A percentile compares a stretch with the other conserved stretches of the same genome.
Conservation (phyloP, 2,797 vertebrate species). For the Crenuchus spilurus region DNA sequence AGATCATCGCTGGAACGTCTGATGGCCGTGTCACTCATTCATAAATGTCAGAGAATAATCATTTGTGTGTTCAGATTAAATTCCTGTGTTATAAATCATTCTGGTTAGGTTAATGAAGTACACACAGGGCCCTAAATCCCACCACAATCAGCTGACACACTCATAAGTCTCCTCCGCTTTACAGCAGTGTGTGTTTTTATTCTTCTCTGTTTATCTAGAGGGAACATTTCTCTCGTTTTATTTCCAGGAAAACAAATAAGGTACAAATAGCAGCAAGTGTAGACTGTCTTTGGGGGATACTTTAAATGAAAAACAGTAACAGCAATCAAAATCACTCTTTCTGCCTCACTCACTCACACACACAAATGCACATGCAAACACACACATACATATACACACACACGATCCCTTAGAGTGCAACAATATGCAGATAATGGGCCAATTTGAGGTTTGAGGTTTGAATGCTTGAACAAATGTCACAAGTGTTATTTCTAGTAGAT, state of each 20-base stretch:
- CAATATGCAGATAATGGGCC: background rate
- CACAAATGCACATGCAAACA: background rate
- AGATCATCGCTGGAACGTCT: constrained; percentile 67
- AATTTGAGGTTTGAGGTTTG: background rate
- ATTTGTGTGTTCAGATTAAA: constrained; percentile 55
- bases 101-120: constrained; percentile 43
- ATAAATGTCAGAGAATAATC: constrained; percentile 62
- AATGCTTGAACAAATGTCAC: background rate
- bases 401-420: background rate
- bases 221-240: background rate
- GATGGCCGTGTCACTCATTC: constrained; percentile 42
- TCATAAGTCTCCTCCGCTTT: background rate
- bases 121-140: constrained; percentile 27
- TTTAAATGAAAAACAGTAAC: constrained; percentile 23
- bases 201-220: background rate
- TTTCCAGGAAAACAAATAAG: constrained; percentile 30
- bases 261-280: background rate
- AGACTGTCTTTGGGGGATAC: constrained; percentile 28
- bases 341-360: constrained; percentile 6
- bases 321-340: constrained; percentile 23
- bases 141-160: constrained; percentile 35
- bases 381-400: background rate
- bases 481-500: background rate
- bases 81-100: constrained; percentile 41
- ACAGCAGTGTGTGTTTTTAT: constrained; percentile 17